phyloP scores from a whole-genome alignment of 2,113 vertebrate genomes.

The Toxotes jaculatrix region DNA sequence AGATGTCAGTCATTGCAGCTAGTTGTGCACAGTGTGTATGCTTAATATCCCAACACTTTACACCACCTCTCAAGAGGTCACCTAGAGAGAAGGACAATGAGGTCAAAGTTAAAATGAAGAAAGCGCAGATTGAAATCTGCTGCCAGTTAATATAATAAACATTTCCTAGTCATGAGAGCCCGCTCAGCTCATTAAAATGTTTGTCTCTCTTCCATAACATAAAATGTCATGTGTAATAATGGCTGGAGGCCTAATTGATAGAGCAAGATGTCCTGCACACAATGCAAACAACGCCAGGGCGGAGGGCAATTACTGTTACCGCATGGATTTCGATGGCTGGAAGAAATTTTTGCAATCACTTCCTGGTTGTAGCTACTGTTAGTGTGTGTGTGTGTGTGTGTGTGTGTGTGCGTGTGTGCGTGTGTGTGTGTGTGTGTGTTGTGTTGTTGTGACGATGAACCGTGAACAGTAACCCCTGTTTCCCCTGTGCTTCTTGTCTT shows the following conservation, averaged over 20 bases:
- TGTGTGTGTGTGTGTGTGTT: conserved; percentile 7
- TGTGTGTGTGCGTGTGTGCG: too few species aligned
- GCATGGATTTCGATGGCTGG: conserved; percentile 37
- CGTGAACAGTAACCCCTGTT: conserved; percentile 63
- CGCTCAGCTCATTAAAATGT: conserved; percentile 58
- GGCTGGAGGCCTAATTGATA: conserved; percentile 53
- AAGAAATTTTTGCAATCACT: conserved; percentile 53
- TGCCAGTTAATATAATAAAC: conserved; percentile 24
- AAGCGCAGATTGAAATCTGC: conserved; percentile 20
- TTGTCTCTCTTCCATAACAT: conserved; percentile 36
- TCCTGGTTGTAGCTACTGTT: conserved; percentile 39
- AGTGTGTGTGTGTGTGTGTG: conserved; percentile 36
- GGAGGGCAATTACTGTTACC: conserved; percentile 45
- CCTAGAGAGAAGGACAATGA: conserved; percentile 5
- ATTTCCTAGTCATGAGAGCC: conserved; percentile 24
- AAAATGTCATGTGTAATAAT: conserved; percentile 58
- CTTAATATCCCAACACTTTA: conserved; percentile 1
- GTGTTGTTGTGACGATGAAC: conserved; percentile 50
- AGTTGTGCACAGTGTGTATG: background rate
- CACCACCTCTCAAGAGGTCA: conserved; percentile 11
- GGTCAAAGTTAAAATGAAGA: conserved; percentile 39
- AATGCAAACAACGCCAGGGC: conserved; percentile 37
- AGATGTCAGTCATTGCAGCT: conserved; percentile 27
- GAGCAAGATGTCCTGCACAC: conserved; percentile 42
- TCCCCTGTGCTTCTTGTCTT: conserved; percentile 61